A percentile compares a stretch with the other conserved stretches of the same genome.
Evolutionary conservation across 2,888 invertebrate species (phyloP).

Genomic region (Agapostemon virescens): DNA sequence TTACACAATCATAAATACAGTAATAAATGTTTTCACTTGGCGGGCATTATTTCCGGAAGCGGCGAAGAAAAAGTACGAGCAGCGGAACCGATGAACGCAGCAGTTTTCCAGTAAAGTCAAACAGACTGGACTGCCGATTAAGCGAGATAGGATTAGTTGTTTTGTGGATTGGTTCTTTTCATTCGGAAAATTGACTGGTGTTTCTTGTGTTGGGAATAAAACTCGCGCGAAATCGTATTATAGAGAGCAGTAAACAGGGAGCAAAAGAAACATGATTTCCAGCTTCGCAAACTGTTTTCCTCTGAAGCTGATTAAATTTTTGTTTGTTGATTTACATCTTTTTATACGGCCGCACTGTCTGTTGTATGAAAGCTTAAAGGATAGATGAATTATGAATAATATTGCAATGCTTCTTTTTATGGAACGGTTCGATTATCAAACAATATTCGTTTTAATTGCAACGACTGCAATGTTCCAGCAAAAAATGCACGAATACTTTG

Average conservation of each 20-base stretch:
- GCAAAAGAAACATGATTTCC: not conserved
- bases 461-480: not conserved
- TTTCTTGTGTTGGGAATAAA: slow-evolving; percentile 18
- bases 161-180: slow-evolving; percentile 17
- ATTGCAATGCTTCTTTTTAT: not conserved
- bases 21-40: not conserved
- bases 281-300: not conserved
- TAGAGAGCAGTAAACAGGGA: not conserved
- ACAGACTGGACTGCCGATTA: slow-evolving; percentile 12
- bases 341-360: not conserved
- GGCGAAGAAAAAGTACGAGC: not conserved
- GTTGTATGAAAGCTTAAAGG: not conserved
- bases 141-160: slow-evolving; percentile 5
- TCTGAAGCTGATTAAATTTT: not conserved
- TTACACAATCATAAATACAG: not conserved
- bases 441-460: not conserved
- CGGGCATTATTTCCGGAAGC: slow-evolving; percentile 2
- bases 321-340: not conserved
- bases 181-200: slow-evolving; percentile 13
- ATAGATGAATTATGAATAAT: not conserved
- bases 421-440: not conserved
- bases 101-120: slow-evolving; percentile 16
- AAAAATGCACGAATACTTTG: not conserved
- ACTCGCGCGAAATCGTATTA: slow-evolving; percentile 19
- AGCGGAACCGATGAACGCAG: not conserved